Evolutionary conservation across 2,113 vertebrate genomes (phyloP), one percentile per base, ranked within the genome.

Genomic region (Casuarius casuarius): DNA sequence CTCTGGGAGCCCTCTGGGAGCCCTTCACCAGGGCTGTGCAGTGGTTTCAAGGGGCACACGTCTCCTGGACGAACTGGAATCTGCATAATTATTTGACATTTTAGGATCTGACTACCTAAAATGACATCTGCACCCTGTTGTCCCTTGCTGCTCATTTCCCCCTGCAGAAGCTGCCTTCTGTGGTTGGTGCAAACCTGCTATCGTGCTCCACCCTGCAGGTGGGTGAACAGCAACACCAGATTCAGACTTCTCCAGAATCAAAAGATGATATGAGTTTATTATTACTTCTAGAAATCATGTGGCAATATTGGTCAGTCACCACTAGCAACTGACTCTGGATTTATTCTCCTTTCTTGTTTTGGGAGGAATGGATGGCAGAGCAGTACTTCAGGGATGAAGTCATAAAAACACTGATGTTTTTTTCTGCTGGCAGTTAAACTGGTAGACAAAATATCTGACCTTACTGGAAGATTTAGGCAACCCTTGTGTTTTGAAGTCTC

Each of bases 391-490:
- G n/a, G 23, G 10, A 81, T 87, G 22, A 94, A 96, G 15, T 87
- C 62, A 73, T 44, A 10, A 59, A 59, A 59, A 58, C 56, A 59
- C 26, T 29, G 28, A 31, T 9, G 21, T 23, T 29, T 19, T 5
- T 23, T 87, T 62, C 58, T 91, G 17, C 42, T 97, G 78, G 89
- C 72, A 94, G 23, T 74, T 63, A 40, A 70, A 77, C 38, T 46
- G 42, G 51, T 71, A 72, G 67, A 85, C 22, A 96, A 19, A 96
- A 77, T 94, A 95, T 74, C 93, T 95, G 92, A 85, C 78, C 75
- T 96, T 97, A 74, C 93, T 61, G 94, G 93, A 96, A 95, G 81
- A 77, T 76, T 91, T 68, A 59, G 87, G 72, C 89, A 96, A 86
- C n/a, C 75, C 63, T 6, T 10, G 19, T 83, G 46, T 74, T 94